A percentile compares a stretch with the other conserved stretches of the same genome.
Conservation (phyloP, 1,140 invertebrate species). For the Cyclina sinensis region DNA sequence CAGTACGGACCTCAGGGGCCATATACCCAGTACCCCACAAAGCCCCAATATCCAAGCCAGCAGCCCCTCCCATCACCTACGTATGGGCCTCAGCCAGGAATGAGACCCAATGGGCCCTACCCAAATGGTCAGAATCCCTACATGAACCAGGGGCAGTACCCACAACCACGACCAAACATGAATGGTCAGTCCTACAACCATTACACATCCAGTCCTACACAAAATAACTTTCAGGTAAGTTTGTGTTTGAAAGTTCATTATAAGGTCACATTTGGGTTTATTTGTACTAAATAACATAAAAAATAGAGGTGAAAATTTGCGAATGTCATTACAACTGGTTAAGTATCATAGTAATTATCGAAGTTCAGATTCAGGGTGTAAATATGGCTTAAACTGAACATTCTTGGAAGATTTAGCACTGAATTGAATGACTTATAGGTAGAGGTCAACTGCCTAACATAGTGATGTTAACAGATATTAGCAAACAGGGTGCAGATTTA, state of each 20-base stretch:
- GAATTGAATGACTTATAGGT: too few relatives aligned
- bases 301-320: too few relatives aligned
- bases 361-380: too few relatives aligned
- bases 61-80: slow-evolving; percentile 85
- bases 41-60: slow-evolving; percentile 83
- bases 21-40: slow-evolving; percentile 77
- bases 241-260: not conserved
- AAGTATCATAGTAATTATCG: too few relatives aligned
- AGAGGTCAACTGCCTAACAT: too few relatives aligned
- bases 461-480: too few relatives aligned
- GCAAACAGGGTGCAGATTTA: too few relatives aligned
- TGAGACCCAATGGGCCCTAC: slow-evolving; percentile 80
- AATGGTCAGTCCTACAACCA: slow-evolving; percentile 68
- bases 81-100: slow-evolving; percentile 79
- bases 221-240: slow-evolving; percentile 56
- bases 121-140: slow-evolving; percentile 81
- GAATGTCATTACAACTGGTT: too few relatives aligned
- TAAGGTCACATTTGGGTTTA: too few relatives aligned
- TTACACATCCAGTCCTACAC: slow-evolving; percentile 62
- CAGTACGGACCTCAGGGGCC: slow-evolving; percentile 74
- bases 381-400: too few relatives aligned
- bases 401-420: too few relatives aligned
- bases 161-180: slow-evolving; percentile 70
- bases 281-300: too few relatives aligned
- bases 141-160: slow-evolving; percentile 78